Evolutionary conservation across 2,797 vertebrate species (phyloP).

Genomic region (Eidolon dupreanum): DNA sequence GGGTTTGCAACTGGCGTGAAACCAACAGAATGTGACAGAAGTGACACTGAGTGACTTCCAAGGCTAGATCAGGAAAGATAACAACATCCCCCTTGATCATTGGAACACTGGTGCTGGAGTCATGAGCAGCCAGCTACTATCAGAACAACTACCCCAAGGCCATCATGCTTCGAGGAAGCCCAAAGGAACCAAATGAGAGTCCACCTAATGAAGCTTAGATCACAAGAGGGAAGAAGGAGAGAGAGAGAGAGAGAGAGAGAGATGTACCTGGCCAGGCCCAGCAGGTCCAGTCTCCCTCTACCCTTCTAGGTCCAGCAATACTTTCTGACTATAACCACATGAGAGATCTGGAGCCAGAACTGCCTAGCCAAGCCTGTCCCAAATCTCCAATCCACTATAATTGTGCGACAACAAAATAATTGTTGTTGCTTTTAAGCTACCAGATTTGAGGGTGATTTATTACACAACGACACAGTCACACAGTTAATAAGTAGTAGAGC

Average conservation of each 20-base stretch:
- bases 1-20: neutral
- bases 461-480: neutral
- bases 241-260: too few species aligned
- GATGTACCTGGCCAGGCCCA: neutral
- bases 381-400: neutral
- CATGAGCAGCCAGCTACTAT: neutral
- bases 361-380: neutral
- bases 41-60: neutral
- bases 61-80: neutral
- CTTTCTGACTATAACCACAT: rapidly evolving
- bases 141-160: rapidly evolving
- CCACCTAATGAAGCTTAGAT: neutral
- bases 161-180: neutral
- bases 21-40: neutral
- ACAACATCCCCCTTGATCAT: neutral
- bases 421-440: neutral
- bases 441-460: neutral
- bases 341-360: neutral
- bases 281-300: too few species aligned
- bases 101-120: neutral
- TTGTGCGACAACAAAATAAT: neutral
- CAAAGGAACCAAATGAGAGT: neutral
- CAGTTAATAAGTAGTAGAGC: neutral
- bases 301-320: neutral
- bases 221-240: too few species aligned